A percentile compares a stretch with the other conserved stretches of the same genome.
Conservation (phyloP, 1,140 invertebrate genomes). For the Holotrichia oblita region DNA sequence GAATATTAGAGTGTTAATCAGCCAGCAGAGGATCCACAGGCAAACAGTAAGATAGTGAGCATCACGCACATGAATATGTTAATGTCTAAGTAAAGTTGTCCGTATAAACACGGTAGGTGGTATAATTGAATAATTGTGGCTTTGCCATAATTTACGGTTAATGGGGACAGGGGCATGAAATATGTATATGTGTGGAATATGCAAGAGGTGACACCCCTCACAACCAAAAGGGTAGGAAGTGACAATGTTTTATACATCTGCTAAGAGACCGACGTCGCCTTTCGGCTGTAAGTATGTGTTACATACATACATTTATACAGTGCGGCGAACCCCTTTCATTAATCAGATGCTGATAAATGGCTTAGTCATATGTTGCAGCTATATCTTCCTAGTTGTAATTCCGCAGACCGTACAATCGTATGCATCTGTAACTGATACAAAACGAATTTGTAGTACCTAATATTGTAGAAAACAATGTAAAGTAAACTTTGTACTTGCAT, state of each 20-base stretch:
- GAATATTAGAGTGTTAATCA: slow-evolving; percentile 40
- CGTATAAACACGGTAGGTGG: slow-evolving; percentile 43
- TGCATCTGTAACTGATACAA: neutral
- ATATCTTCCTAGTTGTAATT: slow-evolving; percentile 5
- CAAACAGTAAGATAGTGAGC: slow-evolving; percentile 11
- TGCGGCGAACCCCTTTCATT: slow-evolving; percentile 24
- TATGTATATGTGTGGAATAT: slow-evolving; percentile 49
- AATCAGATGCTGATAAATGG: slow-evolving; percentile 23
- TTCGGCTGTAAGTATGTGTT: slow-evolving; percentile 29
- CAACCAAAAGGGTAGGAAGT: slow-evolving; percentile 50
- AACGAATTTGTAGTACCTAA: neutral
- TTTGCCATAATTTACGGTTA: slow-evolving; percentile 51
- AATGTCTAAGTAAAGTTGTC: slow-evolving; percentile 37
- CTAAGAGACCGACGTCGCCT: slow-evolving; percentile 44
- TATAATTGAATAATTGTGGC: slow-evolving; percentile 52
- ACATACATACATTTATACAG: neutral
- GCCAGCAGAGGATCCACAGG: neutral
- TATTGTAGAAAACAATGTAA: too few relatives aligned
- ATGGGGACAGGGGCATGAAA: slow-evolving; percentile 51
- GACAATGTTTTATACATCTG: slow-evolving; percentile 52
- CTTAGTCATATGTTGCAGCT: slow-evolving; percentile 20
- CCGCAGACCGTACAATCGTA: neutral
- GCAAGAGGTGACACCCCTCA: slow-evolving; percentile 48
- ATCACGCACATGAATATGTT: slow-evolving; percentile 32
- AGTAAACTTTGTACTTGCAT: too few relatives aligned